phyloP scores from a whole-genome alignment of 2,888 invertebrate species.

The Pycnomerus fuliginosus region DNA sequence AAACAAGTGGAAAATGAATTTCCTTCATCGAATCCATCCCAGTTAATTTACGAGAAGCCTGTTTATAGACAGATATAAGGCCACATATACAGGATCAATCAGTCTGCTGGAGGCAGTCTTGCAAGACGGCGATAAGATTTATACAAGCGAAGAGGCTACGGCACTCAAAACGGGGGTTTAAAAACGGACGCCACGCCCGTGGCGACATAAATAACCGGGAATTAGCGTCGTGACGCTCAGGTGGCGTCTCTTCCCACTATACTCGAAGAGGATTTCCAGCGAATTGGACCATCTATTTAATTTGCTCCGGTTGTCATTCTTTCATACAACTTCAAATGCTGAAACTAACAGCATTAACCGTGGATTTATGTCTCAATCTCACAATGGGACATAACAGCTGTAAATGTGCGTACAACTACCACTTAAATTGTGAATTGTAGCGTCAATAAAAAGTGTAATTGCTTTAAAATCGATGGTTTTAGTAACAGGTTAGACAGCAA shows the following conservation, averaged over 20 bases:
- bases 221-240: too few relatives aligned
- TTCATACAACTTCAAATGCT: background rate
- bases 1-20: constrained; percentile 57
- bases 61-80: constrained; percentile 54
- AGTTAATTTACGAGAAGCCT: constrained; percentile 54
- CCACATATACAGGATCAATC: constrained; percentile 51
- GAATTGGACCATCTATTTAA: too few relatives aligned
- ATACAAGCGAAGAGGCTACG: constrained; percentile 28
- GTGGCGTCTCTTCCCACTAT: too few relatives aligned
- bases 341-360: background rate
- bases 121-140: constrained; percentile 56
- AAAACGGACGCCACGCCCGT: constrained; percentile 10
- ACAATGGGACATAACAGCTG: too few relatives aligned
- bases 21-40: constrained; percentile 54
- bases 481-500: constrained; percentile 22
- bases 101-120: constrained; percentile 51
- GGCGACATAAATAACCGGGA: constrained; percentile 15
- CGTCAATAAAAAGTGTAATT: constrained; percentile 14
- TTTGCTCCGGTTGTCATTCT: background rate
- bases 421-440: constrained; percentile 6
- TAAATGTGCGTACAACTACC: too few relatives aligned
- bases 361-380: background rate
- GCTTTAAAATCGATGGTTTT: constrained; percentile 10
- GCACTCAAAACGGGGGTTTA: constrained; percentile 3
- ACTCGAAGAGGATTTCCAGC: too few relatives aligned